These are phyloP conservation scores for Creontiades dilutus DNA, from an alignment of 2,888 invertebrate species.

Conservation along the genomic window DNA sequence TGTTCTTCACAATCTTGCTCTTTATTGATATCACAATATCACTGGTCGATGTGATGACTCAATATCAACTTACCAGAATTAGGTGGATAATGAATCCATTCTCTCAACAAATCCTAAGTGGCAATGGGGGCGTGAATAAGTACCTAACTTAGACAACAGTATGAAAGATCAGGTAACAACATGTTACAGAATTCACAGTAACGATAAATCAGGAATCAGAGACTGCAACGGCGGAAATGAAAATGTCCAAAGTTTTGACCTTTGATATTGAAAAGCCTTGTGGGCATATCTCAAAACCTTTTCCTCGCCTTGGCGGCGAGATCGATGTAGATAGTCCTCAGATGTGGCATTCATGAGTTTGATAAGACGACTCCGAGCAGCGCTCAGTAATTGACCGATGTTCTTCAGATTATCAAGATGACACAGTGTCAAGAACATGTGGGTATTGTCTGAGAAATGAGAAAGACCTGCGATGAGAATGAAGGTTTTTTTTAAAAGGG, in stretches of 20 bases:
- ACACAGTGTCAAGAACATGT: conserved; percentile 22
- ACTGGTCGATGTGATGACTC: too few species aligned
- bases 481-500: background rate
- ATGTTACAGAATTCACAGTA: too few species aligned
- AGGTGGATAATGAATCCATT: too few species aligned
- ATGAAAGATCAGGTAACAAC: too few species aligned
- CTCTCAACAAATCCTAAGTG: too few species aligned
- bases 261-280: background rate
- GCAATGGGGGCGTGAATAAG: too few species aligned
- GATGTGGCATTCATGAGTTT: background rate
- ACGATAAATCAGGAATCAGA: too few species aligned
- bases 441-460: background rate
- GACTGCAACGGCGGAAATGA: too few species aligned
- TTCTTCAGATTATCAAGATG: conserved; percentile 11
- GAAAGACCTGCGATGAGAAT: background rate
- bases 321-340: background rate
- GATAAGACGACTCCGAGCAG: background rate
- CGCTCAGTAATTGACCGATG: background rate
- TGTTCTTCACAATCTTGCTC: too few species aligned
- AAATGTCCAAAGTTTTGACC: background rate
- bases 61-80: too few species aligned
- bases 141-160: too few species aligned
- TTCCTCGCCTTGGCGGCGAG: background rate
- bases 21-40: too few species aligned
- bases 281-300: background rate